Conservation (phyloP, 1,140 invertebrate genomes). For the Caerostris extrusa region DNA sequence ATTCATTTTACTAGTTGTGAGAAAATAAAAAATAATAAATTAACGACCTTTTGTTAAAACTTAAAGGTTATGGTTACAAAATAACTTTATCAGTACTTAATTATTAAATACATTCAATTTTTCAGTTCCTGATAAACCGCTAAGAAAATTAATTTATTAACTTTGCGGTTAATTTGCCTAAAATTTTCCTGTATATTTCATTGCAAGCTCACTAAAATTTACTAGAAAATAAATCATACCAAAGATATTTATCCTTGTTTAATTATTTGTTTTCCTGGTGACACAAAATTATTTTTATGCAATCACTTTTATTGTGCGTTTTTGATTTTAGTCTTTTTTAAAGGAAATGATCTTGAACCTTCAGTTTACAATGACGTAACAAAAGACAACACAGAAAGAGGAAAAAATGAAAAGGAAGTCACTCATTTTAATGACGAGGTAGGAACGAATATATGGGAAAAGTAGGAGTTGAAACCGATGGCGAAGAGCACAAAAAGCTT, state of each 20-base stretch:
- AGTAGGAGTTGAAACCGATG: neutral
- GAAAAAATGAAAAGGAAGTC: neutral
- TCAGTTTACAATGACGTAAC: constrained; percentile 31
- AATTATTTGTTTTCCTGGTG: neutral
- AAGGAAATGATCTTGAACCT: constrained; percentile 57
- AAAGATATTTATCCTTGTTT: neutral
- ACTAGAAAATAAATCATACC: too few relatives aligned
- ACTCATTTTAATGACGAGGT: neutral
- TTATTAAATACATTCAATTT: too few relatives aligned
- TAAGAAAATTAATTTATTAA: too few relatives aligned
- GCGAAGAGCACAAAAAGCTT: neutral
- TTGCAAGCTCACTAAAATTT: too few relatives aligned
- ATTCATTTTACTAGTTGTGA: too few relatives aligned
- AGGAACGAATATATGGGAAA: neutral
- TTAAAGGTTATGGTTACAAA: too few relatives aligned
- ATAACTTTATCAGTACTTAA: too few relatives aligned
- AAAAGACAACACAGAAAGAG: constrained; percentile 9
- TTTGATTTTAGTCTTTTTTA: neutral
- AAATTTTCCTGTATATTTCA: too few relatives aligned
- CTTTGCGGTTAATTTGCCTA: too few relatives aligned
- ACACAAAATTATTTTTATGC: neutral
- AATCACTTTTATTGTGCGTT: neutral
- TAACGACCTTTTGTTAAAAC: too few relatives aligned
- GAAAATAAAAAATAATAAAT: too few relatives aligned
- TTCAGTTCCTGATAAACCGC: too few relatives aligned